These are phyloP conservation scores for Salvator merianae DNA, from an alignment of 2,113 vertebrate species.

Conservation along the genomic window DNA sequence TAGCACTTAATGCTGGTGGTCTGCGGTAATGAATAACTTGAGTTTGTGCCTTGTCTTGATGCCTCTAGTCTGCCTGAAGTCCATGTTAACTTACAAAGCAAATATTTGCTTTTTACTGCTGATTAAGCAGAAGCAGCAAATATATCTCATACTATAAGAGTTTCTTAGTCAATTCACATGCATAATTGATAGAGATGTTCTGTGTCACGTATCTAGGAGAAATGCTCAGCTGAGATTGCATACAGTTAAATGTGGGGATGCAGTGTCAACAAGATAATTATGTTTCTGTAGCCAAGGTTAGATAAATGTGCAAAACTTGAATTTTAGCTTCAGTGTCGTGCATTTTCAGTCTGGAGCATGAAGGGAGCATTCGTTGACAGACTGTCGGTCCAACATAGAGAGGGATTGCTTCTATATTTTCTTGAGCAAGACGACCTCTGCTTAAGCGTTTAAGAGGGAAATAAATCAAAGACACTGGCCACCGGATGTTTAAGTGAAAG, in stretches of 20 bases:
- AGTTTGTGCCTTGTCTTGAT: not conserved
- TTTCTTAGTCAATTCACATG: conserved; percentile 50
- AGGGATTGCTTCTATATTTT: too few relatives aligned
- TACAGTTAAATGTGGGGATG: conserved; percentile 23
- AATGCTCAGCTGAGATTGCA: conserved; percentile 43
- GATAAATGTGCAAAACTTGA: not conserved
- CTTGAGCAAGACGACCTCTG: too few relatives aligned
- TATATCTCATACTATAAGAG: conserved; percentile 32
- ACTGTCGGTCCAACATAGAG: too few relatives aligned
- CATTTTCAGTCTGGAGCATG: too few relatives aligned
- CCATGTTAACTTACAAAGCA: conserved; percentile 8
- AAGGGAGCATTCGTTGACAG: too few relatives aligned
- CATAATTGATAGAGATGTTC: conserved; percentile 72
- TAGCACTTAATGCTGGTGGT: not conserved
- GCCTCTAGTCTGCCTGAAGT: conserved; percentile 1
- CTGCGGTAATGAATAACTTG: not conserved
- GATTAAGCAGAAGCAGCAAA: conserved; percentile 19
- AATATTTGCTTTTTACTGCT: conserved; percentile 50
- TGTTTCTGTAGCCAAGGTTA: not conserved
- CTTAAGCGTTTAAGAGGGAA: too few relatives aligned
- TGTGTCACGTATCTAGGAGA: conserved; percentile 56
- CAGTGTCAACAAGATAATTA: not conserved
- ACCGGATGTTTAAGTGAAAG: too few relatives aligned
- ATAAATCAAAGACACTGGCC: too few relatives aligned
- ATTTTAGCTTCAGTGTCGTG: not conserved